A percentile compares a stretch with the other conserved stretches of the same genome.
Conservation (phyloP, 2,888 invertebrate genomes). For the Deroplatys truncata region DNA sequence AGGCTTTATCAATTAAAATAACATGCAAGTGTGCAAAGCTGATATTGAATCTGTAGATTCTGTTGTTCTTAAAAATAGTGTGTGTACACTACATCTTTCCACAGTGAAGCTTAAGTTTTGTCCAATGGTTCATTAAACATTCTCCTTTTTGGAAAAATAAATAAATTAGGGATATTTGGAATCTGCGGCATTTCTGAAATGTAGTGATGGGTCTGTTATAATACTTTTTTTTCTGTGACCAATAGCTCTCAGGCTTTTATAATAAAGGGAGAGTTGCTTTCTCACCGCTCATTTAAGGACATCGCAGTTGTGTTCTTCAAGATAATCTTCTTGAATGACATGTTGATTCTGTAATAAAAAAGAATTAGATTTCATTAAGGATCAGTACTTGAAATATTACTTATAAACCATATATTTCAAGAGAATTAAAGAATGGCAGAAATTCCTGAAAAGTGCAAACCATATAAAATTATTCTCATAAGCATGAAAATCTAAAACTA, state of each 20-base stretch:
- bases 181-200: not conserved
- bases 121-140: not conserved
- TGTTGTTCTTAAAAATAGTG: too few species aligned
- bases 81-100: not conserved
- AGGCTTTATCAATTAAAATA: too few species aligned
- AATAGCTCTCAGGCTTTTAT: not conserved
- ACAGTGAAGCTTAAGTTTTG: not conserved
- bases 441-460: too few species aligned
- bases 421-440: too few species aligned
- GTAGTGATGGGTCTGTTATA: not conserved
- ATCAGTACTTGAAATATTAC: too few species aligned
- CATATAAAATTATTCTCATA: too few species aligned
- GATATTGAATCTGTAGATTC: too few species aligned
- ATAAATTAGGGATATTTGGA: not conserved
- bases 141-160: not conserved
- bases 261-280: slow-evolving; percentile 19
- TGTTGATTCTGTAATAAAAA: not conserved
- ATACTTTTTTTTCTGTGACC: not conserved
- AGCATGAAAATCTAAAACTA: too few species aligned
- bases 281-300: slow-evolving; percentile 47
- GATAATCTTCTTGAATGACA: slow-evolving; percentile 40
- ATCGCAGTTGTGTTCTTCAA: slow-evolving; percentile 46
- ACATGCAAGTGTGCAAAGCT: too few species aligned
- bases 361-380: not conserved
- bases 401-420: too few species aligned